These are phyloP conservation scores for Numenius arquata DNA, from an alignment of 2,113 vertebrate species.

Conservation along the genomic window DNA sequence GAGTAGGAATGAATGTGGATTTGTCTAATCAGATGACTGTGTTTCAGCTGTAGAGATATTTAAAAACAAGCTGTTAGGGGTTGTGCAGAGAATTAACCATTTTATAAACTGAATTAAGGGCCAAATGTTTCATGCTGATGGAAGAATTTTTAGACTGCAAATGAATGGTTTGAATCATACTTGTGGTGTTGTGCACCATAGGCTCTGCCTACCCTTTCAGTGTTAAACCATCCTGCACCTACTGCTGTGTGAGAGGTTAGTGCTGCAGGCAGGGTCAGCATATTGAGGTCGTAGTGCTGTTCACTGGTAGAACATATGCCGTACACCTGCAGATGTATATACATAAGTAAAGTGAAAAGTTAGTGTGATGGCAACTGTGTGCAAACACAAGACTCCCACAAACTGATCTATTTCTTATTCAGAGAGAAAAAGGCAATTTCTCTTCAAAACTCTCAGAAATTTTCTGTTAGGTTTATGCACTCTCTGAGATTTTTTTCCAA, in stretches of 20 bases:
- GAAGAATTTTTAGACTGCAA: not conserved
- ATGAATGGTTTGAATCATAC: not conserved
- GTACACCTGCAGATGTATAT: not conserved
- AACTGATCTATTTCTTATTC: not conserved
- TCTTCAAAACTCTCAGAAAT: not conserved
- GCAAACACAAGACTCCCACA: not conserved
- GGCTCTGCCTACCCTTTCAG: not conserved
- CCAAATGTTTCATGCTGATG: not conserved
- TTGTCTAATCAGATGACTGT: not conserved
- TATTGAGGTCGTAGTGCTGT: not conserved
- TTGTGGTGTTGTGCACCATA: not conserved
- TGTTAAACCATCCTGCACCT: not conserved
- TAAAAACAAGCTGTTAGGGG: not conserved
- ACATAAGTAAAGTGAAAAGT: not conserved
- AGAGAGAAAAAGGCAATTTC: not conserved
- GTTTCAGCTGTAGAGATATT: not conserved
- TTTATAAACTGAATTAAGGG: not conserved
- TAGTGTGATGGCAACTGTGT: not conserved
- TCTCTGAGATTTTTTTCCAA: not conserved
- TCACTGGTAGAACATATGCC: not conserved
- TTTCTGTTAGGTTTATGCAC: not conserved
- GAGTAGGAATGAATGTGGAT: not conserved
- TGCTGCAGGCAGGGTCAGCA: not conserved
- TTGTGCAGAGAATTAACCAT: not conserved
- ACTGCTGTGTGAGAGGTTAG: not conserved